These are phyloP conservation scores for Pyrgus malvae DNA, from an alignment of 2,888 invertebrate genomes.

Conservation along the genomic window DNA sequence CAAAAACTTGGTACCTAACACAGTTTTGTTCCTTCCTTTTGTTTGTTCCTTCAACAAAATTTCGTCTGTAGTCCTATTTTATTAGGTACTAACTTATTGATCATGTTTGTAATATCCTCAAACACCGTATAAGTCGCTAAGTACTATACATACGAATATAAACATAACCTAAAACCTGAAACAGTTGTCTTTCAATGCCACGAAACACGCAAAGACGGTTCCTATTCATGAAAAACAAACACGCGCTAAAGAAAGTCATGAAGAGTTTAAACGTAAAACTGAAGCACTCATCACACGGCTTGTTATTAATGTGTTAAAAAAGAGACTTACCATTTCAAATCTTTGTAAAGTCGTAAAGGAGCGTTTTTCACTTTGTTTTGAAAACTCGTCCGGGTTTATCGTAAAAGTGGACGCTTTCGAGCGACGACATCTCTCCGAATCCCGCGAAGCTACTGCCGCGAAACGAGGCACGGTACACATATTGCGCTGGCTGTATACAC, in stretches of 20 bases:
- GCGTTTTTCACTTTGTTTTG: constrained; percentile 16
- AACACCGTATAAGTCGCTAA: too few species aligned
- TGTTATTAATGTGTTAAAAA: too few species aligned
- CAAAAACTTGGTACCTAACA: too few species aligned
- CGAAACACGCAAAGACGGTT: constrained; percentile 5
- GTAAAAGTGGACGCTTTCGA: constrained; percentile 34
- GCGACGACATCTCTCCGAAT: constrained; percentile 49
- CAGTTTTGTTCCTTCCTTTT: too few species aligned
- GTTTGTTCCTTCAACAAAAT: too few species aligned
- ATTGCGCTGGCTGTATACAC: constrained; percentile 24
- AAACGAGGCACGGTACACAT: constrained; percentile 55
- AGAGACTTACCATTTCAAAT: constrained; percentile 61
- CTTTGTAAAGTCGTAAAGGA: constrained; percentile 31
- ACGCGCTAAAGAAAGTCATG: constrained; percentile 28
- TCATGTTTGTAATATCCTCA: too few species aligned
- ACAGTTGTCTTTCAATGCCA: constrained; percentile 18
- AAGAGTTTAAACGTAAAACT: background rate
- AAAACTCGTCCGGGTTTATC: constrained; percentile 20
- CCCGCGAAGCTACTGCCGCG: constrained; percentile 56
- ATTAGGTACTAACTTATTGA: too few species aligned
- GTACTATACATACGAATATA: too few species aligned
- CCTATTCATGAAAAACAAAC: constrained; percentile 28
- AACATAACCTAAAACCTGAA: constrained; percentile 14
- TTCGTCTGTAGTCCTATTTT: too few species aligned
- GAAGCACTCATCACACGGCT: too few species aligned